These are phyloP conservation scores for Regulus satrapa DNA, from an alignment of 2,113 vertebrate genomes.

Conservation along the genomic window DNA sequence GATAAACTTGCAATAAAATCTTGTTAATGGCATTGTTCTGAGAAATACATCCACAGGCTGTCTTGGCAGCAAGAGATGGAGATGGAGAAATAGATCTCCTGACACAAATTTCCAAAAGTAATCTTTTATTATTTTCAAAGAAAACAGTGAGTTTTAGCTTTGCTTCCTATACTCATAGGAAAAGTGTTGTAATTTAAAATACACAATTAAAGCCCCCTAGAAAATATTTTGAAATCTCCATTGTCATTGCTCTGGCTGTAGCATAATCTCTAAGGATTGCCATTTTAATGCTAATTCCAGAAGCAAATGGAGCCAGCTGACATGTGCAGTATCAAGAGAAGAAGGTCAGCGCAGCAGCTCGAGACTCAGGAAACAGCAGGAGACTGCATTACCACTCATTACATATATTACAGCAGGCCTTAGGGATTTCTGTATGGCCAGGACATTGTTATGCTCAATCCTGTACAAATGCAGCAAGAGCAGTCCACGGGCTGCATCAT, in stretches of 20 bases:
- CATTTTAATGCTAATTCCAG: conserved; percentile 62
- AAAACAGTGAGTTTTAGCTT: neutral
- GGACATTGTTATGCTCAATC: neutral
- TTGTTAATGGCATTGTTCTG: neutral
- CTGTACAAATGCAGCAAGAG: neutral
- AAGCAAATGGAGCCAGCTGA: conserved; percentile 49
- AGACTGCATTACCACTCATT: conserved; percentile 50
- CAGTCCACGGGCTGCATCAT: neutral
- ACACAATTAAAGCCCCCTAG: neutral
- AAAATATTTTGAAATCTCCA: neutral
- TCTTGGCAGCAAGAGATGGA: neutral
- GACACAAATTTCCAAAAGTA: neutral
- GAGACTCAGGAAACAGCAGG: conserved; percentile 42
- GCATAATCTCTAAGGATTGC: conserved; percentile 34
- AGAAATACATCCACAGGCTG: neutral
- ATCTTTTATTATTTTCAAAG: neutral
- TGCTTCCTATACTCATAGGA: neutral
- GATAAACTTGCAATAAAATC: neutral
- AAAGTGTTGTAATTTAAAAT: neutral
- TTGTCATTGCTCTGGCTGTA: neutral
- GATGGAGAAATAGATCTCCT: neutral
- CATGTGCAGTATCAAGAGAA: conserved; percentile 32
- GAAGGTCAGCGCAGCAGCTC: conserved; percentile 10
- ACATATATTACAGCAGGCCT: conserved; percentile 26
- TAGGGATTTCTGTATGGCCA: neutral